Base-by-base conservation (phyloP, 2,888 invertebrate species). In the Formica aserva region DNA sequence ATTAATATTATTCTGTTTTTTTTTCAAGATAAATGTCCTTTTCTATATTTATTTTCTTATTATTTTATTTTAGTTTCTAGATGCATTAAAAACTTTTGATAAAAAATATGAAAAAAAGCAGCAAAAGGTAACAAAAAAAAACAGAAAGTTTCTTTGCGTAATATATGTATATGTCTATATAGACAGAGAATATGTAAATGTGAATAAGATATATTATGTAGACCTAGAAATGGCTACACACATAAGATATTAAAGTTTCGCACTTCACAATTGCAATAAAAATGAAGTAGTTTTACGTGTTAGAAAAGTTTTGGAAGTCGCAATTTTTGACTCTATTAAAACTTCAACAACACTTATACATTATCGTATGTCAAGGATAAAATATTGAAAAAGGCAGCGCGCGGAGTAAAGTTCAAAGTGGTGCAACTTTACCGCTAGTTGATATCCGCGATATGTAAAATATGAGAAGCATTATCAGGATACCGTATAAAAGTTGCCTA, bases 291-390 rank as follows among this genome's bases (percentile, higher is more conserved):
- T 29, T 65, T 85, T 9, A 35, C n/a, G 15, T 9, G 45, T 35
- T 38, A 11, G 22, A 5, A 48, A 76, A 29, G 41, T 78, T 78
- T 52, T 8, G 9, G 9, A 38, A 29, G 29, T 3, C 41, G 29
- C 67, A 67, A 67, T 78, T 78, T 52, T 78, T 57, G 77, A 69
- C 15, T 55, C 41, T 57, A 69, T 78, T 78, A 78, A 78, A 78
- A 78, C 55, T 78, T 78, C 22, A 15, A 29, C n/a, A 57, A 55
- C 67, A 67, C 29, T 55, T 67, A 52, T 52, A 78, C 57, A 57
- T 57, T 57, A 67, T 77, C 67, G 8, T 55, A 41, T 41, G 41
- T 69, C 77, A 78, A 67, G 57, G 29, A 5, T 75, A 65, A 76
- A 78, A 35, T 81, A 80, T 78, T 45, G 38, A 57, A 18, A 48